Conservation (phyloP, 92 coral and sea anemone species). For the Anthopleura xanthogrammica region DNA sequence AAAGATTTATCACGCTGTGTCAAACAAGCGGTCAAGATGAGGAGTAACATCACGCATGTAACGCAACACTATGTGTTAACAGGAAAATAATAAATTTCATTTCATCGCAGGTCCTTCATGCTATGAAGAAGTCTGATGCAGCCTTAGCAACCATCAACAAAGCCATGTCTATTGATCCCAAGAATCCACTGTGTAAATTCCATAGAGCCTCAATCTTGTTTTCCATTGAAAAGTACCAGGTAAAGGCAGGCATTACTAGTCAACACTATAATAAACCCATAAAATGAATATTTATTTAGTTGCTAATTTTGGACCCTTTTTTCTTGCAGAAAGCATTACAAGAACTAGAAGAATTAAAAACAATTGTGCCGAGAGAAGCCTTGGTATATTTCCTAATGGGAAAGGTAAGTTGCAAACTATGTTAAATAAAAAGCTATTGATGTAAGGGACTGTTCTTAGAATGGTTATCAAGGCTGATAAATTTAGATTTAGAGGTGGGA, state of each 20-base stretch:
- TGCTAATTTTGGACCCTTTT: background rate
- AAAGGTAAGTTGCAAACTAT: constrained; percentile 53
- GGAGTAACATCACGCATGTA: too few relatives aligned
- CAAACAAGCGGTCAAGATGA: too few relatives aligned
- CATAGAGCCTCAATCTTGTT: constrained; percentile 94
- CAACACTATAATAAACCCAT: too few relatives aligned
- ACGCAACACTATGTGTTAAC: background rate
- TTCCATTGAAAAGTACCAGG: constrained; percentile 89
- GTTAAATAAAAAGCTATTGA: too few relatives aligned
- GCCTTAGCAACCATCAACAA: constrained; percentile 89
- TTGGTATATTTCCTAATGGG: constrained; percentile 91
- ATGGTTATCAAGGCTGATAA: too few relatives aligned
- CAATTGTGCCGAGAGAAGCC: constrained; percentile 95
- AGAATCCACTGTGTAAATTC: constrained; percentile 95
- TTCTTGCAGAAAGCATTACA: constrained; percentile 74
- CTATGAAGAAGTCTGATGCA: constrained; percentile 89
- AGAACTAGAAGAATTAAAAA: constrained; percentile 93
- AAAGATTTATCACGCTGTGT: too few relatives aligned
- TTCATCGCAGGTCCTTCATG: constrained; percentile 77
- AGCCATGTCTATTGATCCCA: constrained; percentile 94
- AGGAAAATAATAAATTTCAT: background rate
- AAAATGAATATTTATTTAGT: too few relatives aligned
- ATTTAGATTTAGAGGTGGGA: too few relatives aligned
- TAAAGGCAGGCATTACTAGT: constrained; percentile 5
- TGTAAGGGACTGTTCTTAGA: too few relatives aligned